Evolutionary conservation across 2,888 invertebrate species (phyloP).

Genomic region (Agrochola macilenta): DNA sequence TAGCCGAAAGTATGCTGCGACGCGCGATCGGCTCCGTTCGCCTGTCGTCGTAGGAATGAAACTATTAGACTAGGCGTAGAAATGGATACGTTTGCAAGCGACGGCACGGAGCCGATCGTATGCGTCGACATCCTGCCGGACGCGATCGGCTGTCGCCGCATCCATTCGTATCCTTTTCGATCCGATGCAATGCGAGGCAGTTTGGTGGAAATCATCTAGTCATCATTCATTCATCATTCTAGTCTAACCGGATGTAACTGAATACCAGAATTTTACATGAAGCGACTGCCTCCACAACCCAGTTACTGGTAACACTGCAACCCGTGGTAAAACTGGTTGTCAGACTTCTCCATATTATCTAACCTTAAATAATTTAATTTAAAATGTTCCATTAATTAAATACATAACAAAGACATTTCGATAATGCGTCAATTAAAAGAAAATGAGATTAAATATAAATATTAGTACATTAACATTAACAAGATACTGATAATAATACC

Average conservation of each 20-base stretch:
- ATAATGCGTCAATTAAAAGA: constrained; percentile 26
- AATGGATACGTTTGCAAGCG: too few species aligned
- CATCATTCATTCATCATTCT: too few species aligned
- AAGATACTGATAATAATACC: constrained; percentile 9
- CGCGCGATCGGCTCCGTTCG: too few species aligned
- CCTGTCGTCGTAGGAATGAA: too few species aligned
- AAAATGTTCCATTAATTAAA: constrained; percentile 6
- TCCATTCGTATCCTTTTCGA: too few species aligned
- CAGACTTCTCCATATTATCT: background rate
- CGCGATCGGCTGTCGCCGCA: too few species aligned
- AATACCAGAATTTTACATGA: background rate
- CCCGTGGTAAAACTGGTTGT: background rate
- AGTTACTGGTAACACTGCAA: background rate
- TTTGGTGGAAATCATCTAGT: too few species aligned
- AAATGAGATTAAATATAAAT: constrained; percentile 23
- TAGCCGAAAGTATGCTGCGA: too few species aligned
- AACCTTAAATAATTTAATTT: background rate
- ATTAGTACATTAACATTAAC: constrained; percentile 34
- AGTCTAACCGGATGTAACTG: background rate
- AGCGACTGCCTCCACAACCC: background rate
- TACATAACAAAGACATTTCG: constrained; percentile 23
- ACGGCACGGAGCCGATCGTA: too few species aligned
- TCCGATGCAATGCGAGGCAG: too few species aligned
- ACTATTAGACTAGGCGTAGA: too few species aligned
- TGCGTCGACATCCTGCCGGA: too few species aligned